Conservation (phyloP, 1,140 invertebrate species). For the Cotesia glomerata region DNA sequence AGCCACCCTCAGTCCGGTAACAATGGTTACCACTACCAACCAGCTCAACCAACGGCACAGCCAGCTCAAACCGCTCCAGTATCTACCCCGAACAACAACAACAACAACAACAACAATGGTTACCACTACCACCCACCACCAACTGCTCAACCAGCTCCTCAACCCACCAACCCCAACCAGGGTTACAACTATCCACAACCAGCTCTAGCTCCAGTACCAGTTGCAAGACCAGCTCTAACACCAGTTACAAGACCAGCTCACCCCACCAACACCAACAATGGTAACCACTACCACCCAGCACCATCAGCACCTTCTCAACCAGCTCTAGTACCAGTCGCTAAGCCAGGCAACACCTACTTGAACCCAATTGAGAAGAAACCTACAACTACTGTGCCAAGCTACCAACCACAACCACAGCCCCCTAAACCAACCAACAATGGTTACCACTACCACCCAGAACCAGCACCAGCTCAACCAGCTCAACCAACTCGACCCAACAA, state of each 20-base stretch:
- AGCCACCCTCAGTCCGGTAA: no score
- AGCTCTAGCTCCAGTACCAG: no score
- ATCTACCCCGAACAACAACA: background rate
- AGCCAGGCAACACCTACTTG: no score
- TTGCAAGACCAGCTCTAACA: background rate
- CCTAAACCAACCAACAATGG: no score
- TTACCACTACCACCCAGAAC: background rate
- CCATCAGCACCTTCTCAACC: no score
- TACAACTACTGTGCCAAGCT: background rate
- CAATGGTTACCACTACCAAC: background rate
- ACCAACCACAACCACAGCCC: no score
- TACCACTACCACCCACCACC: background rate
- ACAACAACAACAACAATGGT: no score
- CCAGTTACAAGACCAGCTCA: background rate
- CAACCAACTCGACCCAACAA: constrained; percentile 1
- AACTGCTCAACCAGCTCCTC: background rate
- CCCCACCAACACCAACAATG: no score
- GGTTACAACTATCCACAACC: no score
- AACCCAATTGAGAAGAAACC: background rate
- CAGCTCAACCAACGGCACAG: background rate
- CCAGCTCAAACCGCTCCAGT: no score
- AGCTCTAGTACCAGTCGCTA: no score
- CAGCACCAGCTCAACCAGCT: constrained; percentile 1
- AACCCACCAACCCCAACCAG: no score
- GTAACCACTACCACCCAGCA: background rate